These are phyloP conservation scores for Exaiptasia diaphana DNA, from an alignment of 64 coral and sea anemone species.

Conservation along the genomic window DNA sequence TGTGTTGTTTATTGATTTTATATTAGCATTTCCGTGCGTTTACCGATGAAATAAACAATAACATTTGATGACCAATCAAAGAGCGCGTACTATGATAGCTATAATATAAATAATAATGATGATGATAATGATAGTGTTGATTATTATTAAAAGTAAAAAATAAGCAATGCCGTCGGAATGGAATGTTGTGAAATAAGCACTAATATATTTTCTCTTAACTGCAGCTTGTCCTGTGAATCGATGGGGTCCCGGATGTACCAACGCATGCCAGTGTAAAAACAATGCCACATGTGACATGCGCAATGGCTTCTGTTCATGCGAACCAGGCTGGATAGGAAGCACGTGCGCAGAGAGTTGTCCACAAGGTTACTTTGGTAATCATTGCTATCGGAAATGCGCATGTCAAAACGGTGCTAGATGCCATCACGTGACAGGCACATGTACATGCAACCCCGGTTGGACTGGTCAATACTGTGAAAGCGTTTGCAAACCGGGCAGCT, in stretches of 20 bases:
- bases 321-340: constrained; percentile 2
- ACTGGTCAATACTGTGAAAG: constrained; percentile 46
- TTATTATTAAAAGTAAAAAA: no score
- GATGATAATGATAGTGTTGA: no score
- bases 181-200: background rate
- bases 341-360: background rate
- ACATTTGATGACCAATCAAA: background rate
- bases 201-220: background rate
- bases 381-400: background rate
- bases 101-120: no score
- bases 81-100: no score
- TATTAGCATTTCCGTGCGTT: background rate
- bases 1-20: background rate
- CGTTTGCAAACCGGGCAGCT: constrained; percentile 17
- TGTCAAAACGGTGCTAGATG: constrained; percentile 5
- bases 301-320: background rate
- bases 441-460: constrained; percentile 58
- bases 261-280: background rate
- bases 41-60: background rate
- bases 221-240: background rate
- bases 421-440: background rate
- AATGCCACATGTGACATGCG: background rate
- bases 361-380: constrained; percentile 19
- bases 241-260: constrained; percentile 11
- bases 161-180: no score